phyloP scores from a whole-genome alignment of 2,113 vertebrate species.

The Felis chaus region DNA sequence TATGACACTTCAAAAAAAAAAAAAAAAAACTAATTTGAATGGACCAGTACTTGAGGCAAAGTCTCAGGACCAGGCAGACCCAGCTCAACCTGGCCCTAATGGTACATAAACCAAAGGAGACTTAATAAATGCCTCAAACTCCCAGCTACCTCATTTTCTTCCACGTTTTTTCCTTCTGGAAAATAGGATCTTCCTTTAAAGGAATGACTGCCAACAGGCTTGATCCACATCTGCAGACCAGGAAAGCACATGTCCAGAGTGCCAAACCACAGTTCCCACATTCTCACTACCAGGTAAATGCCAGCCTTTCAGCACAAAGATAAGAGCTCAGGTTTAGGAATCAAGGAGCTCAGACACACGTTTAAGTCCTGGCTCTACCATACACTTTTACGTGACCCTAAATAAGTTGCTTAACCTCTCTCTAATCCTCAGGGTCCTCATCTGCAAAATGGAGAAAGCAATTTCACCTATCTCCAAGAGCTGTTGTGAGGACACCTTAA shows the following conservation, averaged over 20 bases:
- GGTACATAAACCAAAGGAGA: background rate
- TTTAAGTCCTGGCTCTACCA: background rate
- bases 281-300: background rate
- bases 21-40: background rate
- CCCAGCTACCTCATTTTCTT: background rate
- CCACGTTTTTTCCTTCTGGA: background rate
- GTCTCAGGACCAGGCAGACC: background rate
- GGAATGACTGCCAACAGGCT: background rate
- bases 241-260: background rate
- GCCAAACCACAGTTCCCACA: background rate
- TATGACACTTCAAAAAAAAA: background rate
- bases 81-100: background rate
- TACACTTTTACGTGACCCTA: background rate
- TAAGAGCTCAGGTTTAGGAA: background rate
- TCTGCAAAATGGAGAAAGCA: conserved; percentile 1
- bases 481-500: background rate
- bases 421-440: background rate
- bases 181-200: conserved; percentile 7
- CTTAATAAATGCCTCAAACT: background rate
- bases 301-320: background rate
- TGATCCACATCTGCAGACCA: background rate
- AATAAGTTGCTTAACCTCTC: background rate
- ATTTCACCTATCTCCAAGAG: background rate
- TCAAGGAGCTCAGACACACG: background rate
- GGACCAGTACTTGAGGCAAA: background rate